Base-by-base conservation (phyloP, 1,140 invertebrate genomes). In the Drosophila nasuta region DNA sequence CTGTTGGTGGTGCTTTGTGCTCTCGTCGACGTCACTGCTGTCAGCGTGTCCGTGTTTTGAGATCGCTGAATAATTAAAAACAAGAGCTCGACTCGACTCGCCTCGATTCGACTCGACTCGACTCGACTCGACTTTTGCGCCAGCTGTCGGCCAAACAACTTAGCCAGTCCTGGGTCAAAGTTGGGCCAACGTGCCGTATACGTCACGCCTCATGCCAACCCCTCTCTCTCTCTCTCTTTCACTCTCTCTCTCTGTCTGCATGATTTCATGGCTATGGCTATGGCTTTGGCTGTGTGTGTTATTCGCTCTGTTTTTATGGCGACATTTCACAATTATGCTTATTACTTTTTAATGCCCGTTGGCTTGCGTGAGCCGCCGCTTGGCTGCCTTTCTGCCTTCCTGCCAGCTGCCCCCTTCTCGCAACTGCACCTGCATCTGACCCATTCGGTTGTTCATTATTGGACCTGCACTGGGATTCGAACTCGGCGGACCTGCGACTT, bases 61-160 rank as follows among this genome's bases (percentile, higher is more conserved):
- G 82, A 79, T 81, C 72, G 82, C 25, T 83, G 80, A 88, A 88
- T 88, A 89, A 88, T 88, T 88, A 89, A 88, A 87, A 81, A 57
- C 54, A 62, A 75, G 51, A 68, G 83, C 76, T 65, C 76, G 79
- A 20, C 35, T 33, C 30, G 30, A 33, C 20, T 25, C 76, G 79
- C 3, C 35, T 33, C 30, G 30, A 6, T 1, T 20, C 20, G 35
- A 38, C 72, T 68, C 76, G 79, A 25, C 35, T 33, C 33, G 33
- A 33, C 20, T 25, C 3, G 35, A 38, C 76, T 68, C 77, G 79
- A 87, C 80, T 89, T 83, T 80, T 69, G 80, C 63, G 70, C 80
- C 80, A 87, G 73, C 77, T 89, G 85, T 89, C 80, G 70, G 65
- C 77, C 77, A 88, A 87, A 83, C 80, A 88, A 80, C 82, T 87